These are phyloP conservation scores for Diadema setosum DNA, from an alignment of 35 echinoderm and acorn worm genomes.

Conservation along the genomic window DNA sequence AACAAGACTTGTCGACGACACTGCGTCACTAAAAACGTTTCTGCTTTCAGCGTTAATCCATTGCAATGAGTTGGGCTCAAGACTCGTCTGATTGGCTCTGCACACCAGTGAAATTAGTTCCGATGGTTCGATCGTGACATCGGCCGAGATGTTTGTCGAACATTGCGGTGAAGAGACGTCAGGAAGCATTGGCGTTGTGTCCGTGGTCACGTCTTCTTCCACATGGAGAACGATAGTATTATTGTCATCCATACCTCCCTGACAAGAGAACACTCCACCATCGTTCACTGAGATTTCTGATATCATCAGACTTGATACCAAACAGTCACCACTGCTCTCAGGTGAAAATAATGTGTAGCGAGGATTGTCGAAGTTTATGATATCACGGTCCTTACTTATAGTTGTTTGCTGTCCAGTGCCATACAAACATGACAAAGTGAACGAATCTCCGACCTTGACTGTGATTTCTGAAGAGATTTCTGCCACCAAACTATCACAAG, in stretches of 20 bases:
- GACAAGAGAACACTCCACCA: too few species aligned
- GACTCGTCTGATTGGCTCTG: background rate
- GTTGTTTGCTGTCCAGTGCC: background rate
- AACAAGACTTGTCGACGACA: background rate
- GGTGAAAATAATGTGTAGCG: too few species aligned
- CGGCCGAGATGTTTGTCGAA: background rate
- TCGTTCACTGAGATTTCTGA: too few species aligned
- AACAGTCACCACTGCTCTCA: too few species aligned
- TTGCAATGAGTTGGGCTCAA: background rate
- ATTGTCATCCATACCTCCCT: too few species aligned
- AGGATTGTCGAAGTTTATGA: too few species aligned
- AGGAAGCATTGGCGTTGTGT: too few species aligned
- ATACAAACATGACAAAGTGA: background rate
- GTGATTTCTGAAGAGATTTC: background rate
- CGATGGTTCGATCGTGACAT: background rate
- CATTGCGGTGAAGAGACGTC: too few species aligned
- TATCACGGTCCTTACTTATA: too few species aligned
- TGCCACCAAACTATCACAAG: background rate
- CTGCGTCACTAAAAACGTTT: background rate
- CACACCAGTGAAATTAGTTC: background rate
- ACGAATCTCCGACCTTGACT: background rate
- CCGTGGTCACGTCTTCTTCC: too few species aligned
- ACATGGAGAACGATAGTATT: too few species aligned
- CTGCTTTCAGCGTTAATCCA: background rate
- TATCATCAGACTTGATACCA: too few species aligned